Conservation (phyloP, 2,888 invertebrate species). For the Xanthorhoe designata region DNA sequence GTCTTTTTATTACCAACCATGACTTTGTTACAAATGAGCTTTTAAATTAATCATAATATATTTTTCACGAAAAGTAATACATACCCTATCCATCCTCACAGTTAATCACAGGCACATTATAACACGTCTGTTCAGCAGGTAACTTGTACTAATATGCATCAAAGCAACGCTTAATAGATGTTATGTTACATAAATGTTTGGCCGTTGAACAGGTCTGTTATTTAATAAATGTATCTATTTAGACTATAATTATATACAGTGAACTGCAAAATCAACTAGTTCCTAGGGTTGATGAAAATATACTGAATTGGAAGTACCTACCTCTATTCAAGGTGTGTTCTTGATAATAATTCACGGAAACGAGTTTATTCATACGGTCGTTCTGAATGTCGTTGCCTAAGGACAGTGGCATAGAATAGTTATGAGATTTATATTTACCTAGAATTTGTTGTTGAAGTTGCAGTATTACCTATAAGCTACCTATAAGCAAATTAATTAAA, state of each 20-base stretch:
- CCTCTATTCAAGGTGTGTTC: neutral
- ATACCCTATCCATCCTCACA: slow-evolving; percentile 47
- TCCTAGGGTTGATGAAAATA: slow-evolving; percentile 13
- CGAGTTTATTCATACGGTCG: slow-evolving; percentile 29
- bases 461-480: too few species aligned
- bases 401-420: neutral
- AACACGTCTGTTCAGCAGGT: slow-evolving; percentile 51
- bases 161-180: slow-evolving; percentile 43
- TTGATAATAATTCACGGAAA: slow-evolving; percentile 13
- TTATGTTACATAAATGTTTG: slow-evolving; percentile 48
- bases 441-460: too few species aligned
- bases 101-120: slow-evolving; percentile 35
- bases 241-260: slow-evolving; percentile 29
- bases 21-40: neutral
- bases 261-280: slow-evolving; percentile 18
- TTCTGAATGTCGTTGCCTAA: slow-evolving; percentile 1
- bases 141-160: slow-evolving; percentile 49
- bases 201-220: slow-evolving; percentile 39
- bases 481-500: too few species aligned
- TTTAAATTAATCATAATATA: neutral
- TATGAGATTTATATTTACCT: neutral
- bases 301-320: neutral
- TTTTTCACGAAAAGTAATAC: slow-evolving; percentile 23
- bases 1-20: neutral
- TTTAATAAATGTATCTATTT: slow-evolving; percentile 35